These are phyloP conservation scores for Acipenser oxyrinchus DNA, from an alignment of 2,797 vertebrate species.

Conservation along the genomic window DNA sequence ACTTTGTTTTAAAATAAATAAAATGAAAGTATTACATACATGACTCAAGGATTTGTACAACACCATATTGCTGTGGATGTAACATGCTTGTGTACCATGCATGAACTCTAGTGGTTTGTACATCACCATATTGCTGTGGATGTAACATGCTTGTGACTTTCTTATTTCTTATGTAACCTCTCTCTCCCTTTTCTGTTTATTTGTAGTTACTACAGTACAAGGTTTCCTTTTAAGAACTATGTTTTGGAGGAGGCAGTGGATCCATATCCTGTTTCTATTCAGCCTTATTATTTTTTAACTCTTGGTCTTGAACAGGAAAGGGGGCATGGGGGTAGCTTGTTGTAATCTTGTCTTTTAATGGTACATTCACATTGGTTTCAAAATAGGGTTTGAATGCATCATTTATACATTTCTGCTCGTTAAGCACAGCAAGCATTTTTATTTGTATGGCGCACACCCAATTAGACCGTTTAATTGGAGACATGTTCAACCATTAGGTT, in stretches of 20 bases:
- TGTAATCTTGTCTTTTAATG: neutral
- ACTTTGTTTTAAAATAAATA: no score
- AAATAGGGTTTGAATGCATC: neutral
- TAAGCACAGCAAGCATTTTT: neutral
- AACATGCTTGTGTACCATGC: no score
- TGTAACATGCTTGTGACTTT: no score
- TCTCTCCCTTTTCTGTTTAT: no score
- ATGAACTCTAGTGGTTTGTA: no score
- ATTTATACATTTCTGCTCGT: neutral
- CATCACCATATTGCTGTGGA: no score
- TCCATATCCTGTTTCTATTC: conserved; percentile 4
- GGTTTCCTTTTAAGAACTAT: neutral
- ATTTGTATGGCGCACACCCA: neutral
- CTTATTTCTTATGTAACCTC: no score
- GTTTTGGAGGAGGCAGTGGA: neutral
- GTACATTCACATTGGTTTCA: neutral
- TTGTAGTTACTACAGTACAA: neutral
- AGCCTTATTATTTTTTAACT: neutral
- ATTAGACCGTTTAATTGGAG: neutral
- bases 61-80: no score
- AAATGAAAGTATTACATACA: no score
- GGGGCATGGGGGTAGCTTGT: neutral
- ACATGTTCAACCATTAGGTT: neutral
- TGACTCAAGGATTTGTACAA: no score
- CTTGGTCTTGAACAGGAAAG: neutral